These are phyloP conservation scores for Acromyrmex charruanus DNA, from an alignment of 1,140 invertebrate species.

Conservation along the genomic window DNA sequence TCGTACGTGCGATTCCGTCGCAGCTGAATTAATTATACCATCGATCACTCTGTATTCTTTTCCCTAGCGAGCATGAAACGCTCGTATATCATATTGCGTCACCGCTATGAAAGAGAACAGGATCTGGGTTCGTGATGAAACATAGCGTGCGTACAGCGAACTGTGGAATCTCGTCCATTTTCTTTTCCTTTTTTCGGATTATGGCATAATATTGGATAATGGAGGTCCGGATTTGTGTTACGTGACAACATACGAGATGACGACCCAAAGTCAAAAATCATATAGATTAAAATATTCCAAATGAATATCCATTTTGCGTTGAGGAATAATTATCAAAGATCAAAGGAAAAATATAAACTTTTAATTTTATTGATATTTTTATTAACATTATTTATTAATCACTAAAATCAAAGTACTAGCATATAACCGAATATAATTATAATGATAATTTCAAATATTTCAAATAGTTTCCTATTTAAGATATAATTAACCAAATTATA, in stretches of 20 bases:
- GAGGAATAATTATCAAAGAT: not conserved
- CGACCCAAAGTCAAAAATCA: slow-evolving; percentile 17
- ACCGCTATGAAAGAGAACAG: slow-evolving; percentile 56
- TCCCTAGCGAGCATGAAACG: slow-evolving; percentile 51
- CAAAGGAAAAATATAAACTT: not conserved
- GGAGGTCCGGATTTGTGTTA: not conserved
- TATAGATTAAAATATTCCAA: not conserved
- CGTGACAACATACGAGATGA: not conserved
- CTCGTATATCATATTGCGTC: slow-evolving; percentile 62
- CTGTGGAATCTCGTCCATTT: slow-evolving; percentile 35
- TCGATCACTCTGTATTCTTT: slow-evolving; percentile 62
- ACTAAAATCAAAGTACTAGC: not conserved
- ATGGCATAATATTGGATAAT: slow-evolving; percentile 54
- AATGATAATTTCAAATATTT: not conserved
- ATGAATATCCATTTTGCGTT: not conserved
- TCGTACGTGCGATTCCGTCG: slow-evolving; percentile 49
- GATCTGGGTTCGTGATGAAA: slow-evolving; percentile 28
- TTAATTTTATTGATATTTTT: not conserved
- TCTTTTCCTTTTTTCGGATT: slow-evolving; percentile 38
- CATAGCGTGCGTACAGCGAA: slow-evolving; percentile 38
- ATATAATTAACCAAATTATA: not conserved
- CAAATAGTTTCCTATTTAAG: not conserved
- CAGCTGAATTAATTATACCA: slow-evolving; percentile 63
- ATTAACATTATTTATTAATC: not conserved
- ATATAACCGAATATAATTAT: not conserved